Evolutionary conservation across 2,888 invertebrate species (phyloP), one percentile per base, ranked within the genome.

Genomic region (Mesochorus sp.): DNA sequence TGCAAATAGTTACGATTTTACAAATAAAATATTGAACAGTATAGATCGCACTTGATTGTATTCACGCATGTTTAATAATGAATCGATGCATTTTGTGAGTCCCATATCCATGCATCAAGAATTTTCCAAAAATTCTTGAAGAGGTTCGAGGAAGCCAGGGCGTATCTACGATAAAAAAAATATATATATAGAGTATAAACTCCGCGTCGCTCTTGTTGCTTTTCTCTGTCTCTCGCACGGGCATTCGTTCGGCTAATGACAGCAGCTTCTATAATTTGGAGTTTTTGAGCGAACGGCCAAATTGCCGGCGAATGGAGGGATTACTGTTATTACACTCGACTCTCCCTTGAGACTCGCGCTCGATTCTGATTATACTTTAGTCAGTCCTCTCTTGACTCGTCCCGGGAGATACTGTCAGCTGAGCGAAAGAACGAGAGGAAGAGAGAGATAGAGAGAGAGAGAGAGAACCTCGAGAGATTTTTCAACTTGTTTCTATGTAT

Each of bases 251-350:
- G 85, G 85, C 88, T 90, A 90, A 90, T 90, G 89, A 90, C 90
- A 88, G 89, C 88, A 88, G 87, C 90, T 89, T 89, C 89, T 90
- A 89, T 89, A 90, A 90, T 90, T 90, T 90, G 88, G 89, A 88
- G 88, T 89, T 89, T 90, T 89, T 87, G 88, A 89, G 88, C 86
- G 89, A 90, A 89, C 89, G 85, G 86, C 87, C 87, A 88, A 90
- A 90, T 90, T 90, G 88, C 89, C 85, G 89, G 83, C 86, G 88
- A 86, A 87, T 84, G 85, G 84, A 87, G 85, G 90, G 87, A 90
- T 90, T 90, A 90, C 90, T 90, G 90, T 91, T 91, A 90, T 91
- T 91, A 90, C 88, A 87, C 83, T 84, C 85, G 84, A 85, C 86
- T 80, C 55, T 83, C 82, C 88, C 70, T 26, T 59, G 59, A 85